Percentiles rank a stretch among this genome's conserved stretches.
Evolutionary conservation across 2,888 invertebrate species (phyloP).

Genomic region (Pogonocherus hispidulus): DNA sequence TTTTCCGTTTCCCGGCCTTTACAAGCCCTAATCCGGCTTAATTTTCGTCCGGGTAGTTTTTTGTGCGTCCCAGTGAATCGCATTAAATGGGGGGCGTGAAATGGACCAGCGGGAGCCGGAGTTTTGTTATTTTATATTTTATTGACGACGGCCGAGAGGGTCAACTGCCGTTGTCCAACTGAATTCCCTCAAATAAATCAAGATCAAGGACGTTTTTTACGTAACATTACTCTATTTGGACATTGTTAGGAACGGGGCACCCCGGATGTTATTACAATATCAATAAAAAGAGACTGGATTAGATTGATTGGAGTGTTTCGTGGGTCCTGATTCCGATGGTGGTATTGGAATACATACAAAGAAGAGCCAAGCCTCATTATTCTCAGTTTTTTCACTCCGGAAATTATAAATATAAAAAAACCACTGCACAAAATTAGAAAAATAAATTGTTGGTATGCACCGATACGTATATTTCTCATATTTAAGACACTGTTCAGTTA

Average conservation of each 20-base stretch:
- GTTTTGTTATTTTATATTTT: slow-evolving; percentile 57
- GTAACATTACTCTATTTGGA: slow-evolving; percentile 59
- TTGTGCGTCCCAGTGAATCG: slow-evolving; percentile 54
- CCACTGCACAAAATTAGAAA: too few relatives aligned
- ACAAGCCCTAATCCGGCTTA: slow-evolving; percentile 66
- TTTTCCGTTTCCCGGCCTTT: slow-evolving; percentile 67
- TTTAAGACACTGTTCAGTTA: too few relatives aligned
- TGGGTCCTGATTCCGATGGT: neutral
- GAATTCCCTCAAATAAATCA: slow-evolving; percentile 56
- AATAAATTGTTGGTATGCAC: too few relatives aligned
- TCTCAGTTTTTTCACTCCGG: too few relatives aligned
- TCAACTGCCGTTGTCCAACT: slow-evolving; percentile 51
- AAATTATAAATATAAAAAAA: too few relatives aligned
- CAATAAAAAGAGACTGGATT: slow-evolving; percentile 51
- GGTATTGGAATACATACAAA: too few relatives aligned
- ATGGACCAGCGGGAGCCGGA: slow-evolving; percentile 60
- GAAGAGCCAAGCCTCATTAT: too few relatives aligned
- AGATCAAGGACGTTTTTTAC: slow-evolving; percentile 59
- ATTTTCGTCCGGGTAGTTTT: slow-evolving; percentile 64
- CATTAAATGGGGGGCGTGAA: slow-evolving; percentile 61
- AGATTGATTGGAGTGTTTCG: slow-evolving; percentile 27
- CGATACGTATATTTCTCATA: too few relatives aligned
- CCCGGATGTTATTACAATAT: slow-evolving; percentile 55
- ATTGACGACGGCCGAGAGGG: slow-evolving; percentile 46
- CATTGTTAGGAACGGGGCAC: slow-evolving; percentile 37